Percentiles rank a stretch among this genome's conserved stretches.
These are phyloP conservation scores for Hiodon alosoides DNA, from an alignment of 2,113 vertebrate species.

Conservation along the genomic window DNA sequence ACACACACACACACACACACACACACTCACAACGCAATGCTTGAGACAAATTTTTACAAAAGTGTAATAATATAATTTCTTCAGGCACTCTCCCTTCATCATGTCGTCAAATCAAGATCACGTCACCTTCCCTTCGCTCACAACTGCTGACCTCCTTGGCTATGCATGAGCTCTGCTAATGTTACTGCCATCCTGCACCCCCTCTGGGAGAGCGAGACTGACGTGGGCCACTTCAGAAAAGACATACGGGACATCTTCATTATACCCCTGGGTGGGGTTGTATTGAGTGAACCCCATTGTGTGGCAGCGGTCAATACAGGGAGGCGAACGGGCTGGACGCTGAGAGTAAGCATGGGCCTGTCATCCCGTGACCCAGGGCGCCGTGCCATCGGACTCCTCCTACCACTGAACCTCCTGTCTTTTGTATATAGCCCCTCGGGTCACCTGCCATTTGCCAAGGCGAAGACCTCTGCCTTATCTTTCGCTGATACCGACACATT, in stretches of 20 bases:
- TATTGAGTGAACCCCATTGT: constrained; percentile 15
- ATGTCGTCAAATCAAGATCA: neutral
- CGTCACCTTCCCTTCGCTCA: neutral
- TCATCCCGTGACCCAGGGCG: constrained; percentile 7
- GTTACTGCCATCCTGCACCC: neutral
- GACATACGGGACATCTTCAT: constrained; percentile 26
- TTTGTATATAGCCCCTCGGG: constrained; percentile 35
- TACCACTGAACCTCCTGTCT: constrained; percentile 20
- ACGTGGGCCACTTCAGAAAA: constrained; percentile 22
- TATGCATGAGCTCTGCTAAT: constrained; percentile 20
- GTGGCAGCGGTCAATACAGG: constrained; percentile 20
- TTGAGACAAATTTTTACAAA: neutral
- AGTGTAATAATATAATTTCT: constrained; percentile 19
- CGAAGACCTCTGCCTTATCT: constrained; percentile 12
- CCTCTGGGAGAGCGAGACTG: neutral
- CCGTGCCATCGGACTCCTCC: neutral
- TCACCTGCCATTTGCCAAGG: constrained; percentile 25
- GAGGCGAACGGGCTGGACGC: constrained; percentile 7
- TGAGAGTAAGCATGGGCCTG: neutral
- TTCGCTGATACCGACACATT: neutral
- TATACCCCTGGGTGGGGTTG: constrained; percentile 11
- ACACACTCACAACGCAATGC: neutral
- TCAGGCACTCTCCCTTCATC: constrained; percentile 2
- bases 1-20: too few relatives aligned
- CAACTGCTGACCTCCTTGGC: constrained; percentile 9